phyloP scores from a whole-genome alignment of 2,113 vertebrate genomes.

The Mustela lutreola region DNA sequence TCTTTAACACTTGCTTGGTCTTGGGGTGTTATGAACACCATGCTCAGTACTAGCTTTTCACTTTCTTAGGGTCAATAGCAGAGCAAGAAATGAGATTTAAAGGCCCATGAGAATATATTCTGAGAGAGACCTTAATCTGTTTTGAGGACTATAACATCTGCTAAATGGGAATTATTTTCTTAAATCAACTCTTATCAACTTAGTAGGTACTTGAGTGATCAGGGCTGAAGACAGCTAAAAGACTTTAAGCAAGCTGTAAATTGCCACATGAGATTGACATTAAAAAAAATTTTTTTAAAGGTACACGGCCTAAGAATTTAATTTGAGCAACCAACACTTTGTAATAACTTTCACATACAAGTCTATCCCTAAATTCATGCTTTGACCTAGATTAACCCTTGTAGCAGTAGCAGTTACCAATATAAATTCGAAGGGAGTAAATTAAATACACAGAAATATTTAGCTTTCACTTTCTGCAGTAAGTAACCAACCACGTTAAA shows the following conservation, averaged over 20 bases:
- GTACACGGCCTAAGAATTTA: background rate
- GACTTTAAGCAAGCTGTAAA: background rate
- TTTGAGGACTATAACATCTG: background rate
- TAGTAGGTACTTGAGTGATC: background rate
- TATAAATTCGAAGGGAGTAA: background rate
- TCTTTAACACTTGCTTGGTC: background rate
- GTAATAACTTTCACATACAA: background rate
- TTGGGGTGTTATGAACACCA: background rate
- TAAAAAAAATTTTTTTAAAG: background rate
- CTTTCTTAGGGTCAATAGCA: background rate
- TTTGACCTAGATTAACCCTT: background rate
- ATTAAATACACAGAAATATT: conserved; percentile 7
- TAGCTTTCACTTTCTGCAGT: background rate
- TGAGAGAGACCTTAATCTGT: background rate
- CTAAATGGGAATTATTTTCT: background rate
- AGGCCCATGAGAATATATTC: background rate
- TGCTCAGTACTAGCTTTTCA: background rate
- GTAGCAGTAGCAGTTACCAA: background rate
- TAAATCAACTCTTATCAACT: background rate
- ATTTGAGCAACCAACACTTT: background rate
- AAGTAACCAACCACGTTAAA: background rate
- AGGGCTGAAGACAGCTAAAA: background rate
- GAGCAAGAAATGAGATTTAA: background rate
- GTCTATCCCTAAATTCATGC: background rate
- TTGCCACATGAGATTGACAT: background rate